phyloP scores from a whole-genome alignment of 2,797 vertebrate species.

The Chaenodraco wilsoni region DNA sequence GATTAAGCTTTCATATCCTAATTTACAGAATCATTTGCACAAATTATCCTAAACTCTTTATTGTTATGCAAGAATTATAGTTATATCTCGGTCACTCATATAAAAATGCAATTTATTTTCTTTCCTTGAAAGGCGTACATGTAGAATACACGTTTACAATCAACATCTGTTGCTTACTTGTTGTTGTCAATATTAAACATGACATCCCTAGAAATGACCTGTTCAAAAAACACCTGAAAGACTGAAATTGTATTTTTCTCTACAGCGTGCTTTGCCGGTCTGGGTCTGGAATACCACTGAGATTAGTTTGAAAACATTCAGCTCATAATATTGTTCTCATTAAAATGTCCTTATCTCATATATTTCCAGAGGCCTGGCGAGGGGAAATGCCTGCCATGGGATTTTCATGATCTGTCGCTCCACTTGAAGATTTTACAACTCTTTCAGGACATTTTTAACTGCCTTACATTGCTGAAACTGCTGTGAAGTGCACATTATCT shows the following conservation, averaged over 20 bases:
- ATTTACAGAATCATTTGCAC: constrained; percentile 50
- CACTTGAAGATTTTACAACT: constrained; percentile 2
- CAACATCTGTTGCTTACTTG: neutral
- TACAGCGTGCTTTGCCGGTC: neutral
- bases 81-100: constrained; percentile 40
- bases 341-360: constrained; percentile 5
- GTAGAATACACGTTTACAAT: neutral
- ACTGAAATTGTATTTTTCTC: neutral
- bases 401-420: constrained; percentile 22
- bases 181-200: constrained; percentile 16
- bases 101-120: constrained; percentile 28
- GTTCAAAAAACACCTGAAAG: neutral
- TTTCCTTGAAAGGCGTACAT: neutral
- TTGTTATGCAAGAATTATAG: constrained; percentile 29
- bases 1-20: constrained; percentile 29
- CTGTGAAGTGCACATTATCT: constrained; percentile 11
- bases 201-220: neutral
- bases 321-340: constrained; percentile 1
- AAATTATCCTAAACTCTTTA: constrained; percentile 41
- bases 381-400: constrained; percentile 3
- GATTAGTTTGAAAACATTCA: constrained; percentile 1
- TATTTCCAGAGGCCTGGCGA: constrained; percentile 28
- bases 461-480: neutral
- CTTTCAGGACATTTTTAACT: constrained; percentile 16
- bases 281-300: neutral